Conservation (phyloP, 2,113 vertebrate genomes). For the Lanius ludovicianus region DNA sequence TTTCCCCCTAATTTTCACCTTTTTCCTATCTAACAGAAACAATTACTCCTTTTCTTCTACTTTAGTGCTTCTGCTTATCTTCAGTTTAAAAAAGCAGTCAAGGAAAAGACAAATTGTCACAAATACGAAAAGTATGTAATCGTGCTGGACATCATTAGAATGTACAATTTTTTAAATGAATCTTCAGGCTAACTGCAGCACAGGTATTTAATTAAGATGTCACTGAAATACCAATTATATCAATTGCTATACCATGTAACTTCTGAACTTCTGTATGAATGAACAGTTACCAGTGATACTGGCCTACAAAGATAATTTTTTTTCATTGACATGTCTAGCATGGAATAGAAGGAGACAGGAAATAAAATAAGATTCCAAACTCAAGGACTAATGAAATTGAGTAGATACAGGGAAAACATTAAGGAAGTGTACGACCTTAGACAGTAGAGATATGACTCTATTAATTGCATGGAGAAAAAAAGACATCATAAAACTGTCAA, state of each 20-base stretch:
- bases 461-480: not conserved
- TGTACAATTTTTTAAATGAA: not conserved
- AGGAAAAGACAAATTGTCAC: not conserved
- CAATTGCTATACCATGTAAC: accelerated
- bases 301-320: not conserved
- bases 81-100: not conserved
- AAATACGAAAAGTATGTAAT: not conserved
- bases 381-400: not conserved
- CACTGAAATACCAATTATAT: not conserved
- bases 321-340: not conserved
- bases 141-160: not conserved
- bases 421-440: not conserved
- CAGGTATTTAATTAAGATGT: not conserved
- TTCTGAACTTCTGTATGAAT: not conserved
- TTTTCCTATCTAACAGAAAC: not conserved
- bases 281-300: not conserved
- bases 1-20: not conserved
- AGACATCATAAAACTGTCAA: not conserved
- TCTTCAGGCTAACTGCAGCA: not conserved
- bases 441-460: not conserved
- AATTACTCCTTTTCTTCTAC: not conserved
- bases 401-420: not conserved
- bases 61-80: not conserved
- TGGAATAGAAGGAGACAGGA: not conserved
- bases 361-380: not conserved